These are phyloP conservation scores for Gadopsis bispinosus DNA, from an alignment of 2,797 vertebrate genomes.

Conservation along the genomic window DNA sequence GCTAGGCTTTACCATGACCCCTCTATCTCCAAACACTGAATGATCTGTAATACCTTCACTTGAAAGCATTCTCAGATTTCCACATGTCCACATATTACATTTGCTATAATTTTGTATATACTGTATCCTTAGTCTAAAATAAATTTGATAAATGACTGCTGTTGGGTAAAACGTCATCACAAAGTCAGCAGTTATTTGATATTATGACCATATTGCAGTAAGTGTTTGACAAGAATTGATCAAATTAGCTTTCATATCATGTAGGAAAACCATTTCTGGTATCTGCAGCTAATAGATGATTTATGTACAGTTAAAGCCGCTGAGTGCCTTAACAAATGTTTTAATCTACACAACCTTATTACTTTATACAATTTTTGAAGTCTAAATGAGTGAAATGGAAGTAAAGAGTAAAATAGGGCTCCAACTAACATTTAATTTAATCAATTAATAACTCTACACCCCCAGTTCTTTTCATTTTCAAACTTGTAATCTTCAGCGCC, in stretches of 20 bases:
- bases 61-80: slow-evolving; percentile 38
- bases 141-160: slow-evolving; percentile 1
- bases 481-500: neutral
- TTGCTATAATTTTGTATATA: slow-evolving; percentile 10
- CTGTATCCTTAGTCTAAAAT: neutral
- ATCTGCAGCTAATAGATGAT: neutral
- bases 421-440: too few relatives aligned
- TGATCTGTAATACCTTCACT: slow-evolving; percentile 8
- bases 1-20: slow-evolving; percentile 22
- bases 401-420: too few relatives aligned
- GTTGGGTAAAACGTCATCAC: neutral
- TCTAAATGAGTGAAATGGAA: neutral
- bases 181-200: neutral
- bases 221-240: neutral
- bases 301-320: neutral
- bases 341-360: neutral
- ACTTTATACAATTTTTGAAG: neutral
- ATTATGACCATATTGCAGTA: neutral
- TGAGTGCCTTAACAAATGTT: neutral
- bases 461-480: neutral
- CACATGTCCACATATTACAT: neutral
- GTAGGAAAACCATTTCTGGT: neutral
- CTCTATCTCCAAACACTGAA: slow-evolving; percentile 18
- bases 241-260: neutral
- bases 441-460: neutral